Evolutionary conservation across 2,113 vertebrate genomes (phyloP), one percentile per base, ranked within the genome.

Genomic region (Brienomyrus longianalis): DNA sequence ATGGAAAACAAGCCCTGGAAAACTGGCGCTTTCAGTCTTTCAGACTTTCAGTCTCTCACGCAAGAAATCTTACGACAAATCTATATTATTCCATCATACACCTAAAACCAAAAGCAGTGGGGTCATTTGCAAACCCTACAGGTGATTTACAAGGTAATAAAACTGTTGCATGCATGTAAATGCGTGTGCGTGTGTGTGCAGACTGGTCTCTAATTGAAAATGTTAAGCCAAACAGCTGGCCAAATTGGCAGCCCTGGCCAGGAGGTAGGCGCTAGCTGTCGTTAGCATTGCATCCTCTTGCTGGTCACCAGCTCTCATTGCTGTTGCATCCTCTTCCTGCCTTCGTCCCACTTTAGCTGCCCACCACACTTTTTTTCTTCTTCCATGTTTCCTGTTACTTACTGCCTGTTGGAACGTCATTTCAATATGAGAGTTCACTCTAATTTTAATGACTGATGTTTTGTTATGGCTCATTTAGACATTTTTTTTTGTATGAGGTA

Each of bases 281-380:
- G 1, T 19, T 39, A 35, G 31, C 35, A 80, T 77, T 8, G 35
- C 74, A 8, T 19, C 74, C 74, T 43, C 17, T 5, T 43, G 74
- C 74, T 4, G 35, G 88, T 39, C 88, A 80, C 31, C 9, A 85
- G 74, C 27, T 9, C 9, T 62, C 90, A 43, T 39, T 15, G 56
- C n/a, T 85, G 86, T 91, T 94, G 91, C 91, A 93, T 93, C 94
- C 90, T 93, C 93, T 94, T 95, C 93, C 95, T 95, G 94, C 43
- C 91, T 91, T 88, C 88, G 89, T 47, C 91, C 90, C 88, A 89
- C 91, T 90, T 92, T 83, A 90, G 92, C 43, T 87, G 48, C 59
- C 48, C n/a, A 2, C 45, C 83, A 17, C 47, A 0, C 31, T 11
- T 86, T 77, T 80, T 87, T 88, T 4, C 54, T 35, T 6, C 90